These are phyloP conservation scores for Halichoerus grypus DNA, from an alignment of 2,113 vertebrate genomes.

Conservation along the genomic window DNA sequence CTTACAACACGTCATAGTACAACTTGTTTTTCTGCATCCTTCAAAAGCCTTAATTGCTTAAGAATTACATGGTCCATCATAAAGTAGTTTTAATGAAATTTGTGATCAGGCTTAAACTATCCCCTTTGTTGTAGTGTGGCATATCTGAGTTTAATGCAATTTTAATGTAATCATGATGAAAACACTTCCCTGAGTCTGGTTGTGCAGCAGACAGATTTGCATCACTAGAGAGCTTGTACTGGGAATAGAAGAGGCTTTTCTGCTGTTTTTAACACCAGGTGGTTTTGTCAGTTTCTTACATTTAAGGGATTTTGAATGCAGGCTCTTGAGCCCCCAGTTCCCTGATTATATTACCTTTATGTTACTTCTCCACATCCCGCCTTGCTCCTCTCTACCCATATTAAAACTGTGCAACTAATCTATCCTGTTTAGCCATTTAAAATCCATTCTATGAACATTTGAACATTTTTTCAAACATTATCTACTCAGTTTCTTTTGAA, in stretches of 20 bases:
- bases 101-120: slow-evolving; percentile 74
- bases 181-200: slow-evolving; percentile 80
- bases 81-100: slow-evolving; percentile 81
- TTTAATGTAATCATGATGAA: slow-evolving; percentile 81
- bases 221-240: slow-evolving; percentile 46
- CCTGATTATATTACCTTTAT: slow-evolving; percentile 53
- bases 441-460: not conserved
- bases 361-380: slow-evolving; percentile 38
- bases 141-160: slow-evolving; percentile 81
- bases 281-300: slow-evolving; percentile 70
- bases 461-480: slow-evolving; percentile 59
- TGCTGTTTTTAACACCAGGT: slow-evolving; percentile 73
- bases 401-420: slow-evolving; percentile 60
- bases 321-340: slow-evolving; percentile 42
- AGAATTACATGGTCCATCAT: slow-evolving; percentile 75
- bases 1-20: slow-evolving; percentile 82
- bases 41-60: slow-evolving; percentile 80
- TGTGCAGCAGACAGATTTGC: slow-evolving; percentile 80
- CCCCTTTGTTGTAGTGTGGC: slow-evolving; percentile 80
- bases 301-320: slow-evolving; percentile 64
- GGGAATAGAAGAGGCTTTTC: slow-evolving; percentile 71
- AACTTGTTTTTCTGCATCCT: slow-evolving; percentile 82
- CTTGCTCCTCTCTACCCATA: slow-evolving; percentile 10
- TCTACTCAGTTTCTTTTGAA: slow-evolving; percentile 64
- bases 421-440: slow-evolving; percentile 31